Evolutionary conservation across 2,113 vertebrate genomes (phyloP).

Genomic region (Solenodon paradoxus): DNA sequence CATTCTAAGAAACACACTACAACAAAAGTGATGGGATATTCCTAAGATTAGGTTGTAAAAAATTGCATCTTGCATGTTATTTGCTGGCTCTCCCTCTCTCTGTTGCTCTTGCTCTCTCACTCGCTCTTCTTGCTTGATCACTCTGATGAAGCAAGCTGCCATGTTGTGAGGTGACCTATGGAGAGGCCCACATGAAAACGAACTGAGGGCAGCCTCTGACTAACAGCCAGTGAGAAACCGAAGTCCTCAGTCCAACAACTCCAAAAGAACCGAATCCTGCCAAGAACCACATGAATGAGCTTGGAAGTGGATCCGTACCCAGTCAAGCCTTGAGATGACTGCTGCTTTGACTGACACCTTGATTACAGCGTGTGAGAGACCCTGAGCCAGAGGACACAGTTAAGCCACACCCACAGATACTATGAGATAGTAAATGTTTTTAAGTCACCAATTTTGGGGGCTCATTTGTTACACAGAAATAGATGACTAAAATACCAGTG

Average conservation of each 20-base stretch:
- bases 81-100: neutral
- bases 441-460: slow-evolving; percentile 23
- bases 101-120: neutral
- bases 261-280: slow-evolving; percentile 29
- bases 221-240: slow-evolving; percentile 32
- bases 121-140: slow-evolving; percentile 34
- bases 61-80: neutral
- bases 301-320: slow-evolving; percentile 32
- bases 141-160: slow-evolving; percentile 46
- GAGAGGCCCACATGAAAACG: neutral
- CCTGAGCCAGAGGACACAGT: neutral
- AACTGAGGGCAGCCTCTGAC: neutral
- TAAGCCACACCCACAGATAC: neutral
- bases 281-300: neutral
- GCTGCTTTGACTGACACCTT: neutral
- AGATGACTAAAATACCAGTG: slow-evolving; percentile 5
- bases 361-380: neutral
- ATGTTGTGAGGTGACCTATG: neutral
- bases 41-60: slow-evolving; percentile 49
- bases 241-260: neutral
- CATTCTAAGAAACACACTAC: neutral
- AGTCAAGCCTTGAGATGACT: slow-evolving; percentile 26
- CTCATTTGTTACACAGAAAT: slow-evolving; percentile 40
- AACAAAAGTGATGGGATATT: slow-evolving; percentile 32
- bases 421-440: slow-evolving; percentile 48